Base-by-base conservation (phyloP, 2,888 invertebrate species). In the Buathra laborator region DNA sequence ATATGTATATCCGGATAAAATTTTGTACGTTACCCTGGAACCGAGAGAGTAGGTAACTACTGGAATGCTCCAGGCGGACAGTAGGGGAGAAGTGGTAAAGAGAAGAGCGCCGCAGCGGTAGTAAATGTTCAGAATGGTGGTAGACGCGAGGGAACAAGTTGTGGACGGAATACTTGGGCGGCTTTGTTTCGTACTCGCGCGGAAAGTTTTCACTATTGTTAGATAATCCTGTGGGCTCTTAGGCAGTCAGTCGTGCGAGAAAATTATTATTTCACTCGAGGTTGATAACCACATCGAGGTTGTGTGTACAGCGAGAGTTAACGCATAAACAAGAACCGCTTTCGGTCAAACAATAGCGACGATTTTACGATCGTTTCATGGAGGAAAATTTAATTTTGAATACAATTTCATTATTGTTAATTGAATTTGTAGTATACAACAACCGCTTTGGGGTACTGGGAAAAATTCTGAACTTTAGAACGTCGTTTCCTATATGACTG, bases 151-250 rank as follows among this genome's bases (percentile, higher is more conserved):
- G 12, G 48, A 46, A 64, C 62, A 64, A 46, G 48, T 46, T 64
- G 9, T 48, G 59, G 29, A 29, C 44, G 74, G 48, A 32, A n/a
- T 62, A 74, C 74, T 64, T 62, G 53, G 19, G 7, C 37, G 64
- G 32, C 74, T 75, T 51, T 74, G 62, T 64, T 74, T 74, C 62
- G 62, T 74, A 62, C 53, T 62, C 32, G n/a, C 14, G 32, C 3
- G 37, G 44, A 24, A 74, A 48, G 44, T 53, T 62, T 48, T 74
- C 46, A 62, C 74, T 64, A 48, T 74, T 62, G 74, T 74, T 62
- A 29, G n/a, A 44, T 62, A 74, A 74, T 74, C 74, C 62, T 44
- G 32, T 32, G 62, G 62, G 16, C 29, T 62, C 74, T 64, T 62
- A 46, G 46, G 44, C 44, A 32, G 46, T 62, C 62, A 62, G 32